Evolutionary conservation across 1,140 invertebrate genomes (phyloP), one percentile per base, ranked within the genome.

Genomic region (Augochlora pura): DNA sequence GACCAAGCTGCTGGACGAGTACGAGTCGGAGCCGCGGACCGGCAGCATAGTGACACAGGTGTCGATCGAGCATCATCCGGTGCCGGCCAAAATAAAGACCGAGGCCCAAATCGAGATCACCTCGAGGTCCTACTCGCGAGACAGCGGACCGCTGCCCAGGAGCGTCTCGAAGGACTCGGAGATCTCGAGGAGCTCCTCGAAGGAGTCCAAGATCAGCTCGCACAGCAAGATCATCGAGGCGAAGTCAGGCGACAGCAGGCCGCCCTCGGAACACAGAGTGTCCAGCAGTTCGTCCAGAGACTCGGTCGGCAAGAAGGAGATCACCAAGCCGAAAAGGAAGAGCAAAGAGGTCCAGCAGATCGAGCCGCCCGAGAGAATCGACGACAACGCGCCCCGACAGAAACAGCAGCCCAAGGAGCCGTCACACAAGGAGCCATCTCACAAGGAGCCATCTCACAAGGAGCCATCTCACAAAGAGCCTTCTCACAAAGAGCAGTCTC

Each of bases 1-100:
- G 27, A 91, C 90, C 27, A 91, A 92, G 46, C 18, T 92, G 7
- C 27, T 92, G 66, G 91, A 92, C 66, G 91, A 92, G 42, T 92
- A 91, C 73, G 91, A 92, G 23, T 85, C 84, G 0, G 84, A 89
- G 21, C 84, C 83, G 0, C 68, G 73, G 9, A 72, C 74, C 0
- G 82, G 86, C 0, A 91, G 83, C n/a, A 88, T 91, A 25, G 84
- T 90, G 7, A 91, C 90, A n/a, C 87, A 91, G 59, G 91, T 86
- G 0, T 91, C 90, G 1, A 91, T 91, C 23, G 91, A 91, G 74
- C 88, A 91, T 39, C 86, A 87, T 39, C 74, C 81, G 0, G 54
- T 39, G 3, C 64, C 85, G 10, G 82, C 85, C 27, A 88, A 82
- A 23, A 88, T 91, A 81, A 89, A 80, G 66, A 91, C 89, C 14